Conservation (phyloP, 2,888 invertebrate species). For the Lydus trimaculatus region DNA sequence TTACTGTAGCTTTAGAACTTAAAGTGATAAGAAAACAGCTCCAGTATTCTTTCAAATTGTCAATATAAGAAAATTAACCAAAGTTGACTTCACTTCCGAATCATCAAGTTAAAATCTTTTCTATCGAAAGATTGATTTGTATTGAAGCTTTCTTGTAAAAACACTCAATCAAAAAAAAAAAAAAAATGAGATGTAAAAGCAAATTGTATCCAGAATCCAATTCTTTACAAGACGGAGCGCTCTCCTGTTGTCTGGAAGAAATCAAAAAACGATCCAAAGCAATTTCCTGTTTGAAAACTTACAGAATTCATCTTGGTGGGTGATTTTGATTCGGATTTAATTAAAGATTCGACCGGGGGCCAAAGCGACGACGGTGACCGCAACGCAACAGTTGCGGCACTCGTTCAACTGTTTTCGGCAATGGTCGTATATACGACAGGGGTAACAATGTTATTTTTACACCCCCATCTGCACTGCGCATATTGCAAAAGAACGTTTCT, state of each 20-base stretch:
- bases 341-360: constrained; percentile 36
- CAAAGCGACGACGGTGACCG: constrained; percentile 47
- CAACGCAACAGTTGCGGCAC: constrained; percentile 52
- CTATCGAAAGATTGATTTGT: not conserved
- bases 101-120: not conserved
- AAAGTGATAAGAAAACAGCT: not conserved
- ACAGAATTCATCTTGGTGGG: constrained; percentile 6
- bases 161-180: not conserved
- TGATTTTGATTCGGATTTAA: constrained; percentile 27
- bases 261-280: not conserved
- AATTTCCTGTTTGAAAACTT: constrained; percentile 6
- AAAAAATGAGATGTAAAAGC: not conserved
- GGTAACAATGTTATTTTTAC: constrained; percentile 50
- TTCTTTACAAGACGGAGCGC: not conserved
- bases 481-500: constrained; percentile 52
- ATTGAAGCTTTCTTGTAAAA: not conserved
- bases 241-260: not conserved
- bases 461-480: constrained; percentile 46
- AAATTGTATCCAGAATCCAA: not conserved
- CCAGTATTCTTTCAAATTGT: not conserved
- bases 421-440: constrained; percentile 10
- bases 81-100: not conserved
- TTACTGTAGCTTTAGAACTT: not conserved
- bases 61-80: not conserved
- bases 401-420: constrained; percentile 14